These are phyloP conservation scores for Stomatorhinus walkeri DNA, from an alignment of 2,797 vertebrate species.

Conservation along the genomic window DNA sequence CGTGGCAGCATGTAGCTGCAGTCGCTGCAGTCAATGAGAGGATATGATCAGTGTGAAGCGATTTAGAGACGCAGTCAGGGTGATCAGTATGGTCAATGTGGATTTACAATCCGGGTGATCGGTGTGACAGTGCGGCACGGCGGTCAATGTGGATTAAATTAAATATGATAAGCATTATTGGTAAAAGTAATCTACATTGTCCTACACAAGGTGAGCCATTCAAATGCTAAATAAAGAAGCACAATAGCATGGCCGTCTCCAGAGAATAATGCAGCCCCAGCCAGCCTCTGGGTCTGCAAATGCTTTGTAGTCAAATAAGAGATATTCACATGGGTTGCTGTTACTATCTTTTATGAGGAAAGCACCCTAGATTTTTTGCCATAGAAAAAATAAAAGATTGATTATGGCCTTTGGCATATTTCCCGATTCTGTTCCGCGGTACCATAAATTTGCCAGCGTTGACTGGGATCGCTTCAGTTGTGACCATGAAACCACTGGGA, in stretches of 20 bases:
- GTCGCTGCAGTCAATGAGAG: neutral
- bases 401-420: neutral
- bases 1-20: neutral
- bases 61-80: neutral
- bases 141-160: neutral
- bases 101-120: neutral
- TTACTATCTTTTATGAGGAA: neutral
- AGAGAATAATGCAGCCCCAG: neutral
- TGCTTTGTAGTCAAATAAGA: neutral
- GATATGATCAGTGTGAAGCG: neutral
- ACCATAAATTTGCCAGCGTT: neutral
- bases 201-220: neutral
- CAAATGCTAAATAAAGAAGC: neutral
- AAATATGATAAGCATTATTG: neutral
- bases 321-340: neutral
- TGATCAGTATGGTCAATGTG: neutral
- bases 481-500: neutral
- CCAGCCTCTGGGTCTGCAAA: neutral
- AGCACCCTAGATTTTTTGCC: neutral
- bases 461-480: neutral
- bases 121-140: neutral
- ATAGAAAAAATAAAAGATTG: constrained; percentile 10
- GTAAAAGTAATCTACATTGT: neutral
- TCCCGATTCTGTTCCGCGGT: neutral
- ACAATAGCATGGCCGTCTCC: neutral